These are phyloP conservation scores for Epizoanthus stellaris DNA, from an alignment of 92 coral and sea anemone species.

Conservation along the genomic window DNA sequence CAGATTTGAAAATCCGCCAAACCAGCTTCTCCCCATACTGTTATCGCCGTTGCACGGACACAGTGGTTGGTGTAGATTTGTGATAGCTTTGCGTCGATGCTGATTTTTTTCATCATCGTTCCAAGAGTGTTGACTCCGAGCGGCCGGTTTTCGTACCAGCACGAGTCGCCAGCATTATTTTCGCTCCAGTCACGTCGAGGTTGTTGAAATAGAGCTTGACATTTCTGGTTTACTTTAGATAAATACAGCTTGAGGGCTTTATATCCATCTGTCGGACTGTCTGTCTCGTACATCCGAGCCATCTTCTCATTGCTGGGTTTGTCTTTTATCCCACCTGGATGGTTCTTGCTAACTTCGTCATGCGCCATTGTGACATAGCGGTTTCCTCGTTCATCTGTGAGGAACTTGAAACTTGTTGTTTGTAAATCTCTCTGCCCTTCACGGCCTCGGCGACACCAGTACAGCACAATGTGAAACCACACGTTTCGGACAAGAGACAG, in stretches of 20 bases:
- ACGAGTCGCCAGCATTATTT: slow-evolving; percentile 11
- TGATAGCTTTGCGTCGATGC: slow-evolving; percentile 36
- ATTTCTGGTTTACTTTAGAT: slow-evolving; percentile 55
- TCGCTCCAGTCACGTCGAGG: slow-evolving; percentile 59
- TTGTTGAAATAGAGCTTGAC: slow-evolving; percentile 64
- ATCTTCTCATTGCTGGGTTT: slow-evolving; percentile 42
- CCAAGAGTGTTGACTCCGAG: slow-evolving; percentile 59
- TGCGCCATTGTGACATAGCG: slow-evolving; percentile 41
- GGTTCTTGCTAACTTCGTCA: slow-evolving; percentile 49
- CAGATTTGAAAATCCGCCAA: no score
- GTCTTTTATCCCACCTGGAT: slow-evolving; percentile 52
- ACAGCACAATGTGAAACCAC: slow-evolving; percentile 25
- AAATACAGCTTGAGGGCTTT: slow-evolving; percentile 51
- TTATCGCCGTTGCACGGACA: slow-evolving; percentile 56
- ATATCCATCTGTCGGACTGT: slow-evolving; percentile 51
- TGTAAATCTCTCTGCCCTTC: slow-evolving; percentile 38
- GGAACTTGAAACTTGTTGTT: slow-evolving; percentile 27
- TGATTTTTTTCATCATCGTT: slow-evolving; percentile 61
- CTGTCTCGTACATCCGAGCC: slow-evolving; percentile 61
- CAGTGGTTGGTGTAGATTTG: slow-evolving; percentile 54
- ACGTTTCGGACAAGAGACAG: slow-evolving; percentile 52
- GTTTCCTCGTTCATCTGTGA: slow-evolving; percentile 18
- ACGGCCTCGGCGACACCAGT: slow-evolving; percentile 40
- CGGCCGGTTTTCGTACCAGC: slow-evolving; percentile 64
- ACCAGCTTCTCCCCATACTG: slow-evolving; percentile 58